Base-by-base conservation (phyloP, 2,113 vertebrate genomes). In the Megaceryle torquata region DNA sequence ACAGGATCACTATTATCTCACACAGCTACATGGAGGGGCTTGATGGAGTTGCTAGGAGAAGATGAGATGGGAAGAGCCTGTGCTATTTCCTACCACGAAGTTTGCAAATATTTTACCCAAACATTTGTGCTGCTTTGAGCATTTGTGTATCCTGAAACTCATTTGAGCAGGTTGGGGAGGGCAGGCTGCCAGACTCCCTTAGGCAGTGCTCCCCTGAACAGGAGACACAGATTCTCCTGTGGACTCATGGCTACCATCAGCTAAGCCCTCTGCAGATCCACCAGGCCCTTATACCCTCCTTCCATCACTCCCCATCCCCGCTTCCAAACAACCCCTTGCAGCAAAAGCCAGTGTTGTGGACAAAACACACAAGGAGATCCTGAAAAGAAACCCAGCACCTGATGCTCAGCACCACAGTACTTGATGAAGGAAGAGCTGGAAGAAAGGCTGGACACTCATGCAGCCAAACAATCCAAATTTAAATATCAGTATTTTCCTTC, bases 251-350 rank as follows among this genome's bases (percentile, higher is more conserved):
- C 5, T 13, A 44, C 39, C 70, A 80, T 53, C 74, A 91, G 12
- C 24, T 21, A 60, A 95, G 18, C 29, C 35, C 28, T 60, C 53
- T 64, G 60, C 64, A 80, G 50, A 77, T 14, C 17, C 8, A 3
- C 10, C 28, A 24, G 64, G n/a, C 5, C 39, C 61, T 35, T 64
- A 4, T 0, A 2, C 0, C 8, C 53, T 72, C 0, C 8, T 46
- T 72, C 37, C 79, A 57, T 14, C 0, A 0, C 21, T 35, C 65
- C 24, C 7, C 15, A 56, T 10, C 2, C 24, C 8, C 3, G 10
- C 37, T 60, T 69, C 44, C 13, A 53, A 86, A 65, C 37, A 77
- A 28, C 1, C 19, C 29, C 44, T 6, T 5, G 56, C 63, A 83
- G 63, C 18, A 69, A 83, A 83, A 77, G 46, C 43, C 70, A 64